A percentile compares a stretch with the other conserved stretches of the same genome.
Conservation (phyloP, 2,113 vertebrate genomes). For the Hystrix cristata region DNA sequence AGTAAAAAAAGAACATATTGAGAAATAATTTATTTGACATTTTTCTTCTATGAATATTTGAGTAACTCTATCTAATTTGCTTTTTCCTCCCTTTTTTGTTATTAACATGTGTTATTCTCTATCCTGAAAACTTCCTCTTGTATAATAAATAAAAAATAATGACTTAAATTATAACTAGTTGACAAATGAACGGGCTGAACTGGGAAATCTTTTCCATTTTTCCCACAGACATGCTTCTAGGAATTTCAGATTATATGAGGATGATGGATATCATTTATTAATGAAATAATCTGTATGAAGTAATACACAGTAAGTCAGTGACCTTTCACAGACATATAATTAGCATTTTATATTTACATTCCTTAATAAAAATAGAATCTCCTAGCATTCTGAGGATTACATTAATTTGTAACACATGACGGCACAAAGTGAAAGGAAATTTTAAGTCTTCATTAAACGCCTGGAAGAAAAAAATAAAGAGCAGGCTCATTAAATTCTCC, state of each 20-base stretch:
- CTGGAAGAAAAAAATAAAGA: conserved; percentile 79
- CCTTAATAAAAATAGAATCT: conserved; percentile 61
- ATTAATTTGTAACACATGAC: conserved; percentile 74
- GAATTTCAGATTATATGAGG: conserved; percentile 40
- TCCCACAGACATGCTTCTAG: not conserved
- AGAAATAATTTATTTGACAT: conserved; percentile 10
- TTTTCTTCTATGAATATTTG: conserved; percentile 4
- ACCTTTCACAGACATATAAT: conserved; percentile 48
- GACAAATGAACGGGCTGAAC: conserved; percentile 1
- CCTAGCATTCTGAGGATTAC: conserved; percentile 34
- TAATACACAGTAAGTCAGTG: conserved; percentile 34
- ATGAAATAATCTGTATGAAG: conserved; percentile 31
- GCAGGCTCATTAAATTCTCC: conserved; percentile 82
- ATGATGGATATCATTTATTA: conserved; percentile 40
- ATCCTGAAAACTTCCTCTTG: not conserved
- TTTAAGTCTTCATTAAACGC: conserved; percentile 84
- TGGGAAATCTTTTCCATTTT: conserved; percentile 42
- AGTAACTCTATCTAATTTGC: conserved; percentile 1
- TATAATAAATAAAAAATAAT: conserved; percentile 40
- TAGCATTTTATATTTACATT: conserved; percentile 67
- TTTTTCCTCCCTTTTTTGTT: conserved; percentile 2
- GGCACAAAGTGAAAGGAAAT: conserved; percentile 65
- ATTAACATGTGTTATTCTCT: conserved; percentile 12
- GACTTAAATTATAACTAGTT: conserved; percentile 30
- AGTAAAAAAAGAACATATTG: conserved; percentile 31